phyloP scores from a whole-genome alignment of 2,888 invertebrate genomes.

The Ephialtes manifestator region DNA sequence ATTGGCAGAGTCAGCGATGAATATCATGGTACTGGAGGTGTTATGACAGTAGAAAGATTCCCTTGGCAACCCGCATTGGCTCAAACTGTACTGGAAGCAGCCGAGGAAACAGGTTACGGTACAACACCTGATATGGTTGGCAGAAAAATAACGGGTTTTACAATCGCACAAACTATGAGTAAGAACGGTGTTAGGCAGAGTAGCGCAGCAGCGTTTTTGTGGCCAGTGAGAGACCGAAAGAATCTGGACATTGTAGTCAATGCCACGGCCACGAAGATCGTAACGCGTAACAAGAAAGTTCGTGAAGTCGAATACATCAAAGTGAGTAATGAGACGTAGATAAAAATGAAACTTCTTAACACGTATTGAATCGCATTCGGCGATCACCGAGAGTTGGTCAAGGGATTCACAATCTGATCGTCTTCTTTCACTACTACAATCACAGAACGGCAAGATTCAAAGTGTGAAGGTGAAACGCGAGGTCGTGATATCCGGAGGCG shows the following conservation, averaged over 20 bases:
- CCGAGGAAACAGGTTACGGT: slow-evolving; percentile 89
- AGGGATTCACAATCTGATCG: background rate
- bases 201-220: slow-evolving; percentile 88
- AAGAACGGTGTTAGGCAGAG: slow-evolving; percentile 89
- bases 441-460: slow-evolving; percentile 71
- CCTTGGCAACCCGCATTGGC: slow-evolving; percentile 89
- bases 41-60: slow-evolving; percentile 88
- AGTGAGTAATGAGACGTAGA: slow-evolving; percentile 78
- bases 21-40: slow-evolving; percentile 89
- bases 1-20: slow-evolving; percentile 88
- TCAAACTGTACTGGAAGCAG: slow-evolving; percentile 88
- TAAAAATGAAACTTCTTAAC: background rate
- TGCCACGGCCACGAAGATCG: slow-evolving; percentile 88
- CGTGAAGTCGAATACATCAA: slow-evolving; percentile 88
- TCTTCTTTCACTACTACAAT: background rate
- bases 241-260: slow-evolving; percentile 89
- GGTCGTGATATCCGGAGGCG: slow-evolving; percentile 89
- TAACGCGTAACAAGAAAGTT: slow-evolving; percentile 87
- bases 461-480: slow-evolving; percentile 79
- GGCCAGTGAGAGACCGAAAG: slow-evolving; percentile 87
- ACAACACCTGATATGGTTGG: slow-evolving; percentile 89
- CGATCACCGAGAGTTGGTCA: background rate
- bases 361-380: background rate
- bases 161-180: slow-evolving; percentile 89
- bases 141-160: slow-evolving; percentile 88